Base-by-base conservation (phyloP, 2,113 vertebrate species). In the Macquaria ambigua region DNA sequence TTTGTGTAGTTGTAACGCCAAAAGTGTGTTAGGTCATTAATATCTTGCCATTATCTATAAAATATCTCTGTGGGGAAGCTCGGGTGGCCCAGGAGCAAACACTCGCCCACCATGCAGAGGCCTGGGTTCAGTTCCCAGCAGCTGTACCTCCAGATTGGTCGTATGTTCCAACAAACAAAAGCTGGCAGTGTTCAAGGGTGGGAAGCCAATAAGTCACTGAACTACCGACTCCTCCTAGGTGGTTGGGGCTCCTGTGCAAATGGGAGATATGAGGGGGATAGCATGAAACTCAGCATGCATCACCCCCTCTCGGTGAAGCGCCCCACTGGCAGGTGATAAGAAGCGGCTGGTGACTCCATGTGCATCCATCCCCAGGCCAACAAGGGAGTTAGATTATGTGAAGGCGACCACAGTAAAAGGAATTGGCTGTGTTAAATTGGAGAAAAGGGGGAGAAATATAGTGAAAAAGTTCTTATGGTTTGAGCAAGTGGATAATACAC, bases 101-200 rank as follows among this genome's bases (percentile, higher is more conserved):
- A 55, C 11, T 75, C 12, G 3, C n/a, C 21, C 68, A 43, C 55
- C 43, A 37, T 50, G 55, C 7, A 14, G 48, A 73, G 34, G 55
- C 37, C 56, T 1, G 3, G 74, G 16, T 20, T 73, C 43, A 84
- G 21, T 41, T 74, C 15, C 53, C 73, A 85, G 31, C 76, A 68
- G 64, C 43, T 83, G 66, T 52, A 59, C 37, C 58, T 62, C 62
- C 21, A 67, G 58, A 72, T 79, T 23, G 14, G 71, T 43, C 21
- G 3, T n/a, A 21, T 68, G 59, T 61, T 77, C 37, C 37, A 74
- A 53, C 37, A 77, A 82, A 76, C 75, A 78, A 71, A 87, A 70
- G 56, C 46, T 61, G 70, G 52, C 31, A 68, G 31, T n/a, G 55
- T 31, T 48, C 48, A 39, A 67, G 46, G 46, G 37, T 62, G 31